A percentile compares a stretch with the other conserved stretches of the same genome.
These are phyloP conservation scores for Drosophila putrida DNA, from an alignment of 2,888 invertebrate species.

Conservation along the genomic window DNA sequence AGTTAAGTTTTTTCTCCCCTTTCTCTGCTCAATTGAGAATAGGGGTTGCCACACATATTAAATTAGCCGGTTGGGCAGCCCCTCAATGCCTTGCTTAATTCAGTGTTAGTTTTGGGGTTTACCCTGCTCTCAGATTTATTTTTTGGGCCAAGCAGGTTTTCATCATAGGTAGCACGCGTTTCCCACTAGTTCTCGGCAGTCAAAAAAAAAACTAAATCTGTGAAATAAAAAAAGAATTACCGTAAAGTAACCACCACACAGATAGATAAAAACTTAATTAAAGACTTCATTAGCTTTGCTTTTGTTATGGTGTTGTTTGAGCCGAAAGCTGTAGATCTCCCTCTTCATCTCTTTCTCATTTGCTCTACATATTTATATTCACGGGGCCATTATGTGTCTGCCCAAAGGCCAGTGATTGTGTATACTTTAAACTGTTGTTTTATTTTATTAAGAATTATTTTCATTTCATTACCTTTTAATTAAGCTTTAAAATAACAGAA, in stretches of 20 bases:
- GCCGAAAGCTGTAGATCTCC: conserved; percentile 10
- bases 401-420: conserved; percentile 27
- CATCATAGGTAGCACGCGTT: conserved; percentile 26
- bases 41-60: conserved; percentile 56
- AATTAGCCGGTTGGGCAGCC: conserved; percentile 53
- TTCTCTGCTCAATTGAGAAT: conserved; percentile 20
- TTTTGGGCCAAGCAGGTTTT: conserved; percentile 26
- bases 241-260: conserved; percentile 19
- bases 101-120: conserved; percentile 34
- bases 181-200: conserved; percentile 42
- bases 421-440: conserved; percentile 33
- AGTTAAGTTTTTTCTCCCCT: conserved; percentile 1
- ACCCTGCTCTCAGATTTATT: conserved; percentile 28
- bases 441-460: conserved; percentile 64
- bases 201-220: conserved; percentile 1
- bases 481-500: conserved; percentile 61
- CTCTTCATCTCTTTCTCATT: background rate
- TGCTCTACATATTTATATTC: conserved; percentile 13
- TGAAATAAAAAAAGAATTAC: conserved; percentile 3
- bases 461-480: conserved; percentile 67
- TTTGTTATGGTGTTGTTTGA: conserved; percentile 47
- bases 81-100: conserved; percentile 17
- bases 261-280: conserved; percentile 69
- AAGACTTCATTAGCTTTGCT: conserved; percentile 71
- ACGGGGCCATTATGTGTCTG: conserved; percentile 12